Conservation (phyloP, 1,140 invertebrate genomes). For the Grapholita molesta region DNA sequence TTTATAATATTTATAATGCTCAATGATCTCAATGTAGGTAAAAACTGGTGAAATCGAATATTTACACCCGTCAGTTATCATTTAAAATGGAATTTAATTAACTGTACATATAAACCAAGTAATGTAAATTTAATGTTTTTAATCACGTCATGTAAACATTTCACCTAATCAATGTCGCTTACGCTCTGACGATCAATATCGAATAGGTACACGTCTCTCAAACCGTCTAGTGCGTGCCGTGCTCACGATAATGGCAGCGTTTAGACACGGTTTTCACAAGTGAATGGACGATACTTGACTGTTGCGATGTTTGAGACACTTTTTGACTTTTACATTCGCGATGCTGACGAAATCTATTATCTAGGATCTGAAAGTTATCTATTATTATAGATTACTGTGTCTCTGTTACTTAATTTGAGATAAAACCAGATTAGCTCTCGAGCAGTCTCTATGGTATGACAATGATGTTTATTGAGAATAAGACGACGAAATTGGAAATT, state of each 20-base stretch:
- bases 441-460: background rate
- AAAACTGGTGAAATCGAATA: too few species aligned
- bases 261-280: background rate
- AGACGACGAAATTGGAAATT: too few species aligned
- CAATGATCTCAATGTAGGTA: too few species aligned
- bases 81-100: too few species aligned
- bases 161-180: background rate
- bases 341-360: background rate
- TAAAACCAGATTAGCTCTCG: background rate
- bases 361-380: background rate
- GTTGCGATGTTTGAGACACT: background rate
- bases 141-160: background rate
- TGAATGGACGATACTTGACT: background rate
- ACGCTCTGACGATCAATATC: background rate
- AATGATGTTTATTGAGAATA: too few species aligned
- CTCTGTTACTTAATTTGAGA: background rate
- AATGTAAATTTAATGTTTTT: too few species aligned
- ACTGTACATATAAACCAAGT: too few species aligned
- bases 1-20: too few species aligned
- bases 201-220: background rate
- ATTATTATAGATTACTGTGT: background rate
- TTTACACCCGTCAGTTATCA: too few species aligned
- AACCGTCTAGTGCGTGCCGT: background rate
- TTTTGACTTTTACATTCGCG: background rate
- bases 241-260: background rate